Conservation (phyloP, 2,888 invertebrate species). For the Ormyrus thymus region DNA sequence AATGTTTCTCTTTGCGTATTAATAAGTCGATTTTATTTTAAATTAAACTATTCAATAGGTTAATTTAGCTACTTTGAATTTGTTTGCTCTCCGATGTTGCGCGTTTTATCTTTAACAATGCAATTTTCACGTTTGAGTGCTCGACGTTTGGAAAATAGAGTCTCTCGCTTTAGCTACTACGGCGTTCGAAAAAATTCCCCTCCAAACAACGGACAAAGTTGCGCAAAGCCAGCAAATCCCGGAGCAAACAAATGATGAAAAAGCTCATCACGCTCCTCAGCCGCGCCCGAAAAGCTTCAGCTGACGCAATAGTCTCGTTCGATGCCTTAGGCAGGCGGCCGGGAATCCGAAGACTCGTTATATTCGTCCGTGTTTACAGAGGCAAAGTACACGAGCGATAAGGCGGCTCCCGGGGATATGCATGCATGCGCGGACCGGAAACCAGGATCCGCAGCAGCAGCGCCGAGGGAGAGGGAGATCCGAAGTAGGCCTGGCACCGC, state of each 20-base stretch:
- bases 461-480: constrained; percentile 53
- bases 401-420: constrained; percentile 21
- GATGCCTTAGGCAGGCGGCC: constrained; percentile 10
- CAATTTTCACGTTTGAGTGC: too few species aligned
- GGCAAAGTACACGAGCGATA: constrained; percentile 57
- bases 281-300: constrained; percentile 15
- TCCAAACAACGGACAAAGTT: too few species aligned
- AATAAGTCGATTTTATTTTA: too few species aligned
- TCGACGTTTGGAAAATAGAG: too few species aligned
- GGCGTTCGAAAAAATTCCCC: too few species aligned
- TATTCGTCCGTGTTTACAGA: constrained; percentile 56
- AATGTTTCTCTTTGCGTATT: too few species aligned
- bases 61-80: too few species aligned
- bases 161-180: too few species aligned
- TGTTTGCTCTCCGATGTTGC: too few species aligned
- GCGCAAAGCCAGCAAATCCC: too few species aligned
- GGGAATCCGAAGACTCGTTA: constrained; percentile 43
- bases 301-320: neutral
- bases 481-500: constrained; percentile 59
- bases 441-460: constrained; percentile 17
- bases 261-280: neutral
- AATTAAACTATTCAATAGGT: too few species aligned
- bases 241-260: neutral
- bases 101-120: too few species aligned
- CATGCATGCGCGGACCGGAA: constrained; percentile 34